These are phyloP conservation scores for Clamator glandarius DNA, from an alignment of 2,797 vertebrate genomes.

Conservation along the genomic window DNA sequence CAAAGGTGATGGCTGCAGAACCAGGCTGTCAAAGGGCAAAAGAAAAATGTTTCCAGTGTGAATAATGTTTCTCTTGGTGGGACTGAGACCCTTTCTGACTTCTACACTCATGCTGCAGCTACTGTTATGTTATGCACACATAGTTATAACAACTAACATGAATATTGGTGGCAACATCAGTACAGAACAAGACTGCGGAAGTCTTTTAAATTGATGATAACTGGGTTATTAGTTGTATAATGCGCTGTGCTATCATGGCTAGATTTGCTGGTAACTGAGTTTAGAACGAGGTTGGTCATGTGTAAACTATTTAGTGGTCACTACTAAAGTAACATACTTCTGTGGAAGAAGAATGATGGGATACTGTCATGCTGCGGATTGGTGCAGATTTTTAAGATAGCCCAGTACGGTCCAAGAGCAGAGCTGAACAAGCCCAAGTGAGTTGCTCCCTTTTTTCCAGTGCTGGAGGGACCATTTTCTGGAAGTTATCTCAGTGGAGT, in stretches of 20 bases:
- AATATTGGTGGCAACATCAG: background rate
- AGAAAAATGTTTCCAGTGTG: background rate
- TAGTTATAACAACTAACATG: background rate
- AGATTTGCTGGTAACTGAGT: background rate
- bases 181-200: background rate
- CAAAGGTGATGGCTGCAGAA: background rate
- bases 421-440: background rate
- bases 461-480: background rate
- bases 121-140: background rate
- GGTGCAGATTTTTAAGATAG: background rate
- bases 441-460: background rate
- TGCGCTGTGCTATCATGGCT: background rate
- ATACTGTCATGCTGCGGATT: background rate
- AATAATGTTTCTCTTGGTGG: background rate
- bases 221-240: background rate
- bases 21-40: background rate
- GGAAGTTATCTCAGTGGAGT: background rate
- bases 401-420: background rate
- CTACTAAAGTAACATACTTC: background rate
- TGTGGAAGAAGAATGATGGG: fast-evolving
- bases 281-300: background rate
- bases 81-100: background rate
- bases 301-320: background rate
- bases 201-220: background rate
- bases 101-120: background rate